Conservation (phyloP, 1,140 invertebrate genomes). For the Listronotus bonariensis region DNA sequence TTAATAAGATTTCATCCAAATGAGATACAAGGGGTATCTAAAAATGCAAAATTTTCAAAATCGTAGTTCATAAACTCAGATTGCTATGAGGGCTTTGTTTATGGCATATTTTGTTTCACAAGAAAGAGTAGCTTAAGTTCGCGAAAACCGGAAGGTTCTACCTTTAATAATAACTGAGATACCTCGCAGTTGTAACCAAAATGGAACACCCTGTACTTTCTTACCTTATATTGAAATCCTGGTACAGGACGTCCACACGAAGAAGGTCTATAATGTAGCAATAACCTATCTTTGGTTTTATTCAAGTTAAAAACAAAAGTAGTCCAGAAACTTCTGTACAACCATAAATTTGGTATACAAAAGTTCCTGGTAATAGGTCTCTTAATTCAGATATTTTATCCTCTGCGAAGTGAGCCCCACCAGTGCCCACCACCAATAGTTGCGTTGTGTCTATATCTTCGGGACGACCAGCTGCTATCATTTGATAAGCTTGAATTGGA, state of each 20-base stretch:
- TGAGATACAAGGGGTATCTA: too few species aligned
- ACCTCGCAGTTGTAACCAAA: too few species aligned
- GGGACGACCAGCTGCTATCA: constrained; percentile 51
- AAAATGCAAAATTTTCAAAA: too few species aligned
- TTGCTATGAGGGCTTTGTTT: too few species aligned
- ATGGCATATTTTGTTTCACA: too few species aligned
- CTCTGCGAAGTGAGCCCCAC: constrained; percentile 41
- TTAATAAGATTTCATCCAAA: too few species aligned
- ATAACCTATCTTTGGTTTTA: constrained; percentile 38
- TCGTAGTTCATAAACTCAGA: too few species aligned
- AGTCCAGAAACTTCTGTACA: constrained; percentile 47
- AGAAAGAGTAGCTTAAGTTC: too few species aligned
- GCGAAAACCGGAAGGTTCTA: too few species aligned
- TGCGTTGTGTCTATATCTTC: constrained; percentile 45
- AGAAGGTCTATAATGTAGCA: constrained; percentile 41
- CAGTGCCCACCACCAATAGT: constrained; percentile 37
- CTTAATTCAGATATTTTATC: constrained; percentile 37
- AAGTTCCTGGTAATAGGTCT: constrained; percentile 49
- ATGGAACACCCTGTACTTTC: constrained; percentile 59
- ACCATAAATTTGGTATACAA: constrained; percentile 44
- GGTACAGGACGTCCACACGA: constrained; percentile 43
- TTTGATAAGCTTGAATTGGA: constrained; percentile 50
- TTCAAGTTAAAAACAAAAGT: constrained; percentile 40
- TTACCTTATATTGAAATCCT: constrained; percentile 47
- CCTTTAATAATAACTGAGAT: too few species aligned